phyloP scores from a whole-genome alignment of 1,140 invertebrate genomes.

The Pygmarrhopalites habei region DNA sequence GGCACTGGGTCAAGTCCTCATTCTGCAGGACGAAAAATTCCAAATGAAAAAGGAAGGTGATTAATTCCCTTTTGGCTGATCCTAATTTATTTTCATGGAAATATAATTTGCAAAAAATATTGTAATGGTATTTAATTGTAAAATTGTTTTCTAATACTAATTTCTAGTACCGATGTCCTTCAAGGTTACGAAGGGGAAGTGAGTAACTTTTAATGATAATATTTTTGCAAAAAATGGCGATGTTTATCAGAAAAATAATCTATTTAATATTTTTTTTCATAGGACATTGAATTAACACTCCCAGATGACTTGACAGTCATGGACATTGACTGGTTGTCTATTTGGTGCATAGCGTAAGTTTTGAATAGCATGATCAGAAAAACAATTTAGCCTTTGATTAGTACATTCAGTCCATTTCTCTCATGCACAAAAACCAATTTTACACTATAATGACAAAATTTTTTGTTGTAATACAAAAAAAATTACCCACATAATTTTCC shows the following conservation, averaged over 20 bases:
- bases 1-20: slow-evolving; percentile 74
- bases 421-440: too few relatives aligned
- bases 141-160: slow-evolving; percentile 3
- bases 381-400: too few relatives aligned
- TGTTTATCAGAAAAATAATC: too few relatives aligned
- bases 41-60: slow-evolving; percentile 69
- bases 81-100: neutral
- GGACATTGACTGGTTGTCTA: slow-evolving; percentile 84
- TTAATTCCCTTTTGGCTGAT: neutral
- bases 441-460: too few relatives aligned
- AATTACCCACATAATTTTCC: too few relatives aligned
- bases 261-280: too few relatives aligned
- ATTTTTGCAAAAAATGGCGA: too few relatives aligned
- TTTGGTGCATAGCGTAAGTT: slow-evolving; percentile 67
- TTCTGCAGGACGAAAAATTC: slow-evolving; percentile 73
- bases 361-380: too few relatives aligned
- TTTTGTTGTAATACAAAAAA: too few relatives aligned
- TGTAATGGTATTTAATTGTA: neutral
- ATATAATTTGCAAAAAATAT: too few relatives aligned
- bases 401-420: too few relatives aligned
- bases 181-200: slow-evolving; percentile 78
- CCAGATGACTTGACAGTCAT: slow-evolving; percentile 77
- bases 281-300: slow-evolving; percentile 79
- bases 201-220: too few relatives aligned
- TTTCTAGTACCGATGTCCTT: slow-evolving; percentile 62